Percentiles rank a stretch among this genome's conserved stretches.
phyloP scores from a whole-genome alignment of 2,888 invertebrate genomes.

The Nymphalis c-album region DNA sequence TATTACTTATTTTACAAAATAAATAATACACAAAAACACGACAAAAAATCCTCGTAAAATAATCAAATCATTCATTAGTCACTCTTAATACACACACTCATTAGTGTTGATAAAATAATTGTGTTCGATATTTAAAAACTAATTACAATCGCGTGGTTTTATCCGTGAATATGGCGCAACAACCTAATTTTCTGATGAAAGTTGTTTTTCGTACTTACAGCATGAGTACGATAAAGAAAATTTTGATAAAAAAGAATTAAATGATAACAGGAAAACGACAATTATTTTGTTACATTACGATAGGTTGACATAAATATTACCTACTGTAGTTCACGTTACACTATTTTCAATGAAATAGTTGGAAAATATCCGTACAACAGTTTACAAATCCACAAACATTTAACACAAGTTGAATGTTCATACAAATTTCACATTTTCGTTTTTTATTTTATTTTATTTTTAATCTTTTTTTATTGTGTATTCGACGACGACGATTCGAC shows the following conservation, averaged over 20 bases:
- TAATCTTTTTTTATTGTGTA: too few relatives aligned
- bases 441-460: too few relatives aligned
- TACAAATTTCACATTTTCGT: too few relatives aligned
- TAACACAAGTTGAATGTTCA: too few relatives aligned
- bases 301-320: too few relatives aligned
- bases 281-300: too few relatives aligned
- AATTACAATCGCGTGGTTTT: constrained; percentile 13
- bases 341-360: too few relatives aligned
- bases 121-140: constrained; percentile 26
- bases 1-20: neutral
- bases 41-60: constrained; percentile 1
- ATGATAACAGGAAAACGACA: neutral
- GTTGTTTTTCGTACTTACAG: neutral
- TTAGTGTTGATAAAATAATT: constrained; percentile 31
- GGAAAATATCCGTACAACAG: too few relatives aligned
- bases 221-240: neutral
- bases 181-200: neutral
- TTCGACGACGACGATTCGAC: too few relatives aligned
- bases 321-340: too few relatives aligned
- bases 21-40: neutral
- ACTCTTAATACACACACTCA: constrained; percentile 8
- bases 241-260: neutral
- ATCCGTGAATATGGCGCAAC: neutral
- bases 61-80: constrained; percentile 32
- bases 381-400: too few relatives aligned